phyloP scores from a whole-genome alignment of 2,797 vertebrate genomes.

The Emys orbicularis region DNA sequence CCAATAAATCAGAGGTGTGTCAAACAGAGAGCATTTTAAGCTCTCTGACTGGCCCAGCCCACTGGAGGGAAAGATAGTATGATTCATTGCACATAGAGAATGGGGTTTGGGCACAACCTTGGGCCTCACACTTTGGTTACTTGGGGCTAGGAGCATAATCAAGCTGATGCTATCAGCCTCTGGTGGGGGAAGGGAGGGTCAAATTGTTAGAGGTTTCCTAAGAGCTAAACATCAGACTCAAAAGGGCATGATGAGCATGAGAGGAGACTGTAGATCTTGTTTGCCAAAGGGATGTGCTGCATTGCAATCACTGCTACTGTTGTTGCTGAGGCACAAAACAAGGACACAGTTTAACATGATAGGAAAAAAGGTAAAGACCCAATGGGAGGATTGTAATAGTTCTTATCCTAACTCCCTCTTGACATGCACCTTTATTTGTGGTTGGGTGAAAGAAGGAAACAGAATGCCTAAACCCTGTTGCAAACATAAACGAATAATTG shows the following conservation, averaged over 20 bases:
- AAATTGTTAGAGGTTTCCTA: background rate
- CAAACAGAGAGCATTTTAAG: slow-evolving; percentile 63
- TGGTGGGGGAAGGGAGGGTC: background rate
- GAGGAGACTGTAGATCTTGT: background rate
- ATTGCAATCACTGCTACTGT: background rate
- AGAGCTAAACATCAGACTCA: background rate
- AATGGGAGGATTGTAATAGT: background rate
- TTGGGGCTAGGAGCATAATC: background rate
- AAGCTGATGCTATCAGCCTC: background rate
- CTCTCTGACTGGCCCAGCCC: background rate
- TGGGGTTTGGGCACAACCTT: rapidly evolving
- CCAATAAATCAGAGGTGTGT: slow-evolving; percentile 74
- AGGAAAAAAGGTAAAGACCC: background rate
- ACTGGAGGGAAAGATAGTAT: background rate
- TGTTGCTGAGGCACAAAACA: background rate
- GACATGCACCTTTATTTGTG: background rate
- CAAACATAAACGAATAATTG: background rate
- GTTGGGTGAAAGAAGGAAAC: background rate
- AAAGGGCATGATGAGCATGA: background rate
- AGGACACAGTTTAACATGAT: background rate
- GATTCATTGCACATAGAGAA: background rate
- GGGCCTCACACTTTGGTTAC: background rate
- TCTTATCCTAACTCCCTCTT: background rate
- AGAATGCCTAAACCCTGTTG: background rate
- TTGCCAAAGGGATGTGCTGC: background rate